Evolutionary conservation across 2,797 vertebrate genomes (phyloP).

Genomic region (Sandelia bainsii): DNA sequence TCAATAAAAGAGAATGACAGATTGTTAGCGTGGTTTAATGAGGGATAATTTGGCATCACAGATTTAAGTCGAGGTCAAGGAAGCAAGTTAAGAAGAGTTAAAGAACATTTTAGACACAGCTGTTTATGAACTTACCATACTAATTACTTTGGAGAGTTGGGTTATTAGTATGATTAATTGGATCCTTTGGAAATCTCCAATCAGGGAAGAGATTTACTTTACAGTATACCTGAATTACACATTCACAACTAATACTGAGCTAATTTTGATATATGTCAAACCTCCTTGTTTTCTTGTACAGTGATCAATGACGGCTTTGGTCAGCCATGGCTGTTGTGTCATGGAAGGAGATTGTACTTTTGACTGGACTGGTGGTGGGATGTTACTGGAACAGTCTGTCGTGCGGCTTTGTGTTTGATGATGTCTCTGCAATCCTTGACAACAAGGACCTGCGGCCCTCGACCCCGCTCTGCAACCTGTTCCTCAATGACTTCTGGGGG

Average conservation of each 20-base stretch:
- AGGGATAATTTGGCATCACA: not conserved
- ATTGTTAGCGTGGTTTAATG: not conserved
- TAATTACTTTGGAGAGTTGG: not conserved
- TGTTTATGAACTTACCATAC: not conserved
- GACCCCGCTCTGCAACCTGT: slow-evolving; percentile 92
- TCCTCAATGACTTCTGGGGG: slow-evolving; percentile 99
- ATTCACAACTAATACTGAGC: not conserved
- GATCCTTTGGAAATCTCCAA: not conserved
- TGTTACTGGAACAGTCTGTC: slow-evolving; percentile 98
- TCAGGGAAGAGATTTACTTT: not conserved
- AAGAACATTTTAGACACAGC: not conserved
- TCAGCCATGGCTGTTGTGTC: slow-evolving; percentile 92
- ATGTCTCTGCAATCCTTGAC: slow-evolving; percentile 97
- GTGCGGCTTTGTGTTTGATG: slow-evolving; percentile 98
- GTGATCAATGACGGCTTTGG: slow-evolving; percentile 83
- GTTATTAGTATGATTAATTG: not conserved
- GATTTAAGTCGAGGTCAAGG: not conserved
- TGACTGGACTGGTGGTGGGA: slow-evolving; percentile 90
- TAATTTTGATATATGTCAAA: not conserved
- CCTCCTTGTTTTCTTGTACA: slow-evolving; percentile 41
- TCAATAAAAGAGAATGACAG: not conserved
- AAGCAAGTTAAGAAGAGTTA: not conserved
- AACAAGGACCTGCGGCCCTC: slow-evolving; percentile 97
- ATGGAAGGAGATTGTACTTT: slow-evolving; percentile 91
- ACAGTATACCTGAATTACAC: not conserved